Evolutionary conservation across 2,113 vertebrate species (phyloP).

Genomic region (Sander lucioperca): DNA sequence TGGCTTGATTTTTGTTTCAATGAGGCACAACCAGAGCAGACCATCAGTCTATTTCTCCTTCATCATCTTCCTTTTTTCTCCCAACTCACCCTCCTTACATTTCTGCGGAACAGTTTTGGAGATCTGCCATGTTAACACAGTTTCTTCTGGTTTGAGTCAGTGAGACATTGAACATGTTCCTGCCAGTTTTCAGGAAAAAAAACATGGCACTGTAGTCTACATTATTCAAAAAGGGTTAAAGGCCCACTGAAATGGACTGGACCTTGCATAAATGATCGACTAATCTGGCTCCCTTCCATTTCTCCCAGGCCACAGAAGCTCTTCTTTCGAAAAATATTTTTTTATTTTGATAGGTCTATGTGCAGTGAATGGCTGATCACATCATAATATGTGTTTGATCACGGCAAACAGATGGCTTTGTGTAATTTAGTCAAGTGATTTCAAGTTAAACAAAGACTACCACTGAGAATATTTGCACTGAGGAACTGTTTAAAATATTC

Average conservation of each 20-base stretch:
- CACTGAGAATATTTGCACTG: constrained; percentile 5
- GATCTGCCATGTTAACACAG: constrained; percentile 21
- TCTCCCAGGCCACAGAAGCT: not conserved
- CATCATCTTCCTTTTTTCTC: not conserved
- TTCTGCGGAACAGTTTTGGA: constrained; percentile 22
- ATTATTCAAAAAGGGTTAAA: constrained; percentile 11
- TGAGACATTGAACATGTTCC: constrained; percentile 6
- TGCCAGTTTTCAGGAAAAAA: constrained; percentile 29
- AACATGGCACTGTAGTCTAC: not conserved
- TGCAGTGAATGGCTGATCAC: constrained; percentile 2
- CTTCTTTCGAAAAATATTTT: not conserved
- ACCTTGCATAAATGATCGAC: constrained; percentile 4
- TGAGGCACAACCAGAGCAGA: constrained; percentile 17
- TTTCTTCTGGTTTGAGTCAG: constrained; percentile 20
- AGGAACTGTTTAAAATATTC: not conserved
- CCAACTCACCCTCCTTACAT: not conserved
- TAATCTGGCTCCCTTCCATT: not conserved
- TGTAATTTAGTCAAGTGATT: constrained; percentile 21
- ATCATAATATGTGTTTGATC: not conserved
- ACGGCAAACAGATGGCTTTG: constrained; percentile 11
- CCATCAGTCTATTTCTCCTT: not conserved
- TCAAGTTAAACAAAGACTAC: constrained; percentile 19
- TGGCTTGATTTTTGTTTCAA: constrained; percentile 24
- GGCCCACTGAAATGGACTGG: not conserved
- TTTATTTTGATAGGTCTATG: not conserved